Conservation (phyloP, 2,113 vertebrate species). For the Pelecanoides urinatrix region DNA sequence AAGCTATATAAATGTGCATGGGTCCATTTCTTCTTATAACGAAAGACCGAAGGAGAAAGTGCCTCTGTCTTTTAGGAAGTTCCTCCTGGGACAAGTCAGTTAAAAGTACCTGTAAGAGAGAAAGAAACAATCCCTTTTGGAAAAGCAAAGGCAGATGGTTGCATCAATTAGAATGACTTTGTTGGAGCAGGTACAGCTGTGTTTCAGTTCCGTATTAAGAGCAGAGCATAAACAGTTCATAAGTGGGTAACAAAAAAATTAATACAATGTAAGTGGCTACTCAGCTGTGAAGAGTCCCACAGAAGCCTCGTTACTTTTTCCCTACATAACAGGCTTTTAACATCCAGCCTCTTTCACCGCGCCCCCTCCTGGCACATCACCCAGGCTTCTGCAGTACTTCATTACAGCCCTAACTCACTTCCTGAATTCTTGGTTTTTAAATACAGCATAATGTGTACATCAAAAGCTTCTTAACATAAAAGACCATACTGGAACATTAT, state of each 20-base stretch:
- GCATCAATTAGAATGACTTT: neutral
- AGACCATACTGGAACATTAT: neutral
- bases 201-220: neutral
- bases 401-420: too few relatives aligned
- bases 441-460: neutral
- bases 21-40: slow-evolving; percentile 63
- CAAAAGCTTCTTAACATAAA: neutral
- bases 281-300: neutral
- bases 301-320: too few relatives aligned
- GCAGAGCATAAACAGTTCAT: neutral
- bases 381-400: neutral
- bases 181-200: neutral
- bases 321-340: neutral
- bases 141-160: neutral
- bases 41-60: slow-evolving; percentile 70
- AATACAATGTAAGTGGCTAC: neutral
- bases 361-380: neutral
- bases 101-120: slow-evolving; percentile 62
- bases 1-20: slow-evolving; percentile 75
- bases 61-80: slow-evolving; percentile 65
- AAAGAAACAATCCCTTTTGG: neutral
- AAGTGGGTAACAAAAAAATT: neutral
- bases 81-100: slow-evolving; percentile 64
- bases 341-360: neutral
- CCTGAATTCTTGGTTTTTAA: neutral